phyloP scores from a whole-genome alignment of 2,797 vertebrate genomes.

The Sitta carolinensis region DNA sequence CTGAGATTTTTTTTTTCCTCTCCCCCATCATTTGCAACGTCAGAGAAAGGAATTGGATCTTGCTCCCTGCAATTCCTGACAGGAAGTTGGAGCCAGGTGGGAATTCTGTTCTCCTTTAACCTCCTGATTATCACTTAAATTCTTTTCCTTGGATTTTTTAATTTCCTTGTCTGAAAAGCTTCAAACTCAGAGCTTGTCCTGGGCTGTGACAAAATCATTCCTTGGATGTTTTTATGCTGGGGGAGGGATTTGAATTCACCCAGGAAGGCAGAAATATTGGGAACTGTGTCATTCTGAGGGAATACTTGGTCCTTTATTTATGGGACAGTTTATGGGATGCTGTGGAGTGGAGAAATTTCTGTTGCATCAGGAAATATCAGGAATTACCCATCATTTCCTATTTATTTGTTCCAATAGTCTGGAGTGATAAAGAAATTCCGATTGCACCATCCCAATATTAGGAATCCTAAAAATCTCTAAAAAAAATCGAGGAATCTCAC shows the following conservation, averaged over 20 bases:
- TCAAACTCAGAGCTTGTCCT: accelerated
- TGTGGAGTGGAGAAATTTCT: neutral
- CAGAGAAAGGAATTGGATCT: neutral
- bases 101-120: neutral
- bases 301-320: neutral
- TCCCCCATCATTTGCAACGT: neutral
- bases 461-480: neutral
- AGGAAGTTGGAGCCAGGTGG: too few species aligned
- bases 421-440: neutral
- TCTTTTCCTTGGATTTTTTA: neutral
- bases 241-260: neutral
- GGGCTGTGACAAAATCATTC: neutral
- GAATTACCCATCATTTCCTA: neutral
- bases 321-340: neutral
- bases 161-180: neutral
- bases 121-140: neutral
- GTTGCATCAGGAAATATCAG: neutral
- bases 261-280: neutral
- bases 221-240: neutral
- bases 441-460: neutral
- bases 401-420: neutral
- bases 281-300: neutral
- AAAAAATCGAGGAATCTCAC: neutral
- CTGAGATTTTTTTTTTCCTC: neutral
- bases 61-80: neutral